Conservation (phyloP, 1,140 invertebrate genomes). For the Archivesica marissinica region DNA sequence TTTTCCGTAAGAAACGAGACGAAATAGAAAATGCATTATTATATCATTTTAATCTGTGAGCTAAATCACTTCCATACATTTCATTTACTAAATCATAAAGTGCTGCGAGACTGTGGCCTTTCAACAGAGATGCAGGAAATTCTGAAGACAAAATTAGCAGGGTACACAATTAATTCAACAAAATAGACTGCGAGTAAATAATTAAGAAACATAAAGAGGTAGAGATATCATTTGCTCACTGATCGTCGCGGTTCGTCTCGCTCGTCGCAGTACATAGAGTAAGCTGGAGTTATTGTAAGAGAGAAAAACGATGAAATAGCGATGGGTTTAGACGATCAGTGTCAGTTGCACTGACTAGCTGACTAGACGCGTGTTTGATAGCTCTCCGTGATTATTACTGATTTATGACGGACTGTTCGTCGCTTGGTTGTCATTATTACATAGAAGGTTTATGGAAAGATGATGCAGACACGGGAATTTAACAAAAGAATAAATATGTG, state of each 20-base stretch:
- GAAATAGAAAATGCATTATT: conserved; percentile 5
- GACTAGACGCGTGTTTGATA: neutral
- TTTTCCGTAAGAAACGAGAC: conserved; percentile 18
- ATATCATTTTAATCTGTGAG: neutral
- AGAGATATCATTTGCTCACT: neutral
- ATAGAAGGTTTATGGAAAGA: too few species aligned
- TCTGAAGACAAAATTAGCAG: neutral
- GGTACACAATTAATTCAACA: neutral
- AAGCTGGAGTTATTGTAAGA: conserved; percentile 6
- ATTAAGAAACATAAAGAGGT: neutral
- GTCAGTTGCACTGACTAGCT: neutral
- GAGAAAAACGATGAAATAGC: neutral
- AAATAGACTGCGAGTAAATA: neutral
- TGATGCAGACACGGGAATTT: too few species aligned
- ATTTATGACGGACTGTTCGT: conserved; percentile 4
- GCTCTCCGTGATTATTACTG: neutral
- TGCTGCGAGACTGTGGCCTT: neutral
- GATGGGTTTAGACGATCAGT: conserved; percentile 2
- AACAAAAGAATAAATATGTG: too few species aligned
- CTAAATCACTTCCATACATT: conserved; percentile 21
- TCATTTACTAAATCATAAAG: neutral
- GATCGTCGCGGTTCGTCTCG: conserved; percentile 18
- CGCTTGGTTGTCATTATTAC: conserved; percentile 11
- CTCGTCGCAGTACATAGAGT: neutral
- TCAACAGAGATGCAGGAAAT: neutral